Percentiles rank a stretch among this genome's conserved stretches.
Conservation (phyloP, 2,113 vertebrate genomes). For the Electrona antarctica region DNA sequence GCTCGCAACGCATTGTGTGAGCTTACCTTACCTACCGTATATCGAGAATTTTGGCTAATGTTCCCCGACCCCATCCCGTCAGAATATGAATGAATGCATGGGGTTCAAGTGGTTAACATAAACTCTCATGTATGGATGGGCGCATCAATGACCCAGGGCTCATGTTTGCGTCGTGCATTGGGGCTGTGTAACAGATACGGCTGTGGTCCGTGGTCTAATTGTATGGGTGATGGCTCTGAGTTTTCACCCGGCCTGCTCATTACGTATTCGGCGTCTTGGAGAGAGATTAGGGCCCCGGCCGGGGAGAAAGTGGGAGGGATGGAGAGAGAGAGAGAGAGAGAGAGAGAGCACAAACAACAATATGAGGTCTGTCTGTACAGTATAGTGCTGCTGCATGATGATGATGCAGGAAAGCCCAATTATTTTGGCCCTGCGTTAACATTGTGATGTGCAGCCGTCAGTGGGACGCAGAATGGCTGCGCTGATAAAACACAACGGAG, state of each 20-base stretch:
- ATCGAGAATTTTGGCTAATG: too few relatives aligned
- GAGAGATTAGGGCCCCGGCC: slow-evolving; percentile 26
- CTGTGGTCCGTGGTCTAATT: neutral
- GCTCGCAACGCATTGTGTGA: too few relatives aligned
- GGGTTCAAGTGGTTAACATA: too few relatives aligned
- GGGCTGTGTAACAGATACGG: neutral
- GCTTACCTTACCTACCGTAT: too few relatives aligned
- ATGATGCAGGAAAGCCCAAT: slow-evolving; percentile 30
- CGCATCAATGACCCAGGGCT: too few relatives aligned
- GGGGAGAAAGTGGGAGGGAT: slow-evolving; percentile 10
- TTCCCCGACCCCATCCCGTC: too few relatives aligned
- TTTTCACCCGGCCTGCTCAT: slow-evolving; percentile 7
- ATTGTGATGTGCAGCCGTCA: slow-evolving; percentile 7
- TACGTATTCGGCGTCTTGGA: slow-evolving; percentile 7
- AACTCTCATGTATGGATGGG: too few relatives aligned
- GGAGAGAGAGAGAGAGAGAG: neutral
- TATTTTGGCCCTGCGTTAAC: slow-evolving; percentile 21
- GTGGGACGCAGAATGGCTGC: slow-evolving; percentile 2
- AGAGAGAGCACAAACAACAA: slow-evolving; percentile 48
- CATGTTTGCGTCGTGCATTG: too few relatives aligned
- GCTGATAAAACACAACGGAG: slow-evolving; percentile 21
- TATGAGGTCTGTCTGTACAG: slow-evolving; percentile 44
- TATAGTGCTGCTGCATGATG: slow-evolving; percentile 16
- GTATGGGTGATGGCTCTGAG: neutral
- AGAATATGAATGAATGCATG: too few relatives aligned